phyloP scores from a whole-genome alignment of 2,888 invertebrate genomes.

The Andrena hattorfiana region DNA sequence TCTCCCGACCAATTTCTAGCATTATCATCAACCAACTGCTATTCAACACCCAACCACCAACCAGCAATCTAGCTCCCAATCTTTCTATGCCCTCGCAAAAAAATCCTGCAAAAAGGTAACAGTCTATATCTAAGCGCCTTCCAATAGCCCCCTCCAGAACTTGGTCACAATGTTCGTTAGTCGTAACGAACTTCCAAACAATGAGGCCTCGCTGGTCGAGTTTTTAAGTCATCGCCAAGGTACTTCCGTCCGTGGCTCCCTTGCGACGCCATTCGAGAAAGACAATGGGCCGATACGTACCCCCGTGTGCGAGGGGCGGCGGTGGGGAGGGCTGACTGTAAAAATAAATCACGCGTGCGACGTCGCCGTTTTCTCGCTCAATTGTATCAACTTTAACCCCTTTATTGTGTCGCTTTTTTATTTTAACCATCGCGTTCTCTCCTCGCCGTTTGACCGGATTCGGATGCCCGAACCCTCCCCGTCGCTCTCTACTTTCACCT shows the following conservation, averaged over 20 bases:
- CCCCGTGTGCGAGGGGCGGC: constrained; percentile 43
- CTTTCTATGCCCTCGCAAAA: no score
- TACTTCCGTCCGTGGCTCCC: constrained; percentile 33
- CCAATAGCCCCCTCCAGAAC: not conserved
- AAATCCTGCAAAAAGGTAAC: no score
- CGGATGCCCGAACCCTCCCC: constrained; percentile 70
- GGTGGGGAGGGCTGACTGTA: constrained; percentile 71
- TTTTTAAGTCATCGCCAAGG: constrained; percentile 64
- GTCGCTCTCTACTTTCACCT: constrained; percentile 45
- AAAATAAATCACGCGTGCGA: constrained; percentile 81
- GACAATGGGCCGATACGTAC: constrained; percentile 63
- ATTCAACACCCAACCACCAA: no score
- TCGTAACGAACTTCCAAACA: constrained; percentile 54
- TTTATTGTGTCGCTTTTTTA: constrained; percentile 76
- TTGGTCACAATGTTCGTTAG: constrained; percentile 43
- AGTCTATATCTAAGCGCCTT: not conserved
- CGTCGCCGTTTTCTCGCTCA: constrained; percentile 76
- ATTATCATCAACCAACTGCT: no score
- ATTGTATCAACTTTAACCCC: constrained; percentile 83
- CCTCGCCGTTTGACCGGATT: constrained; percentile 82
- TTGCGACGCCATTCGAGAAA: constrained; percentile 49
- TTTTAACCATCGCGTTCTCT: constrained; percentile 65
- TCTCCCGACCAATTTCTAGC: no score
- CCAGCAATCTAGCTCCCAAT: no score
- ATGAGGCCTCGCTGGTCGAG: constrained; percentile 40